phyloP scores from a whole-genome alignment of 2,888 invertebrate genomes.

The Drosophila seclusa region DNA sequence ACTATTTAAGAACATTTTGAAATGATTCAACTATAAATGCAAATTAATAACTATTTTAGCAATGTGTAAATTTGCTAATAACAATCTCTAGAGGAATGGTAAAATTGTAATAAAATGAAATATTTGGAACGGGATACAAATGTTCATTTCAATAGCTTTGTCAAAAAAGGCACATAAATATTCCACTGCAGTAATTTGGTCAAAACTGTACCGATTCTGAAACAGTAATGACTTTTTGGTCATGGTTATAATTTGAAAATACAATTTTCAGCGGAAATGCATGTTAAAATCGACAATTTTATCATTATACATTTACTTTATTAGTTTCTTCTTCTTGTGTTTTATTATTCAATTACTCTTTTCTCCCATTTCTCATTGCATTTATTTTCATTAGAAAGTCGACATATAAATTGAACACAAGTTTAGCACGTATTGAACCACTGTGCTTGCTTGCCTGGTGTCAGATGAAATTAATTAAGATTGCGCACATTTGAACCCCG shows the following conservation, averaged over 20 bases:
- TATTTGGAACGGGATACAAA: not conserved
- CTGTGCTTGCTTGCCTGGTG: constrained; percentile 39
- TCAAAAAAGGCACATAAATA: not conserved
- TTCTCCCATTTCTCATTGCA: not conserved
- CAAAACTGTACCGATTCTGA: not conserved
- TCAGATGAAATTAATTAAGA: constrained; percentile 66
- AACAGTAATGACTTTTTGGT: not conserved
- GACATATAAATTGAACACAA: not conserved
- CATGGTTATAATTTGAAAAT: not conserved
- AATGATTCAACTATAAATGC: not conserved
- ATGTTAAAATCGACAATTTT: not conserved
- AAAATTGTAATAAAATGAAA: not conserved
- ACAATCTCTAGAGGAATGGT: not conserved
- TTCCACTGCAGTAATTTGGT: not conserved
- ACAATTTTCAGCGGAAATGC: not conserved
- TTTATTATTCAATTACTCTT: not conserved
- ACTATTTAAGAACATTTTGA: not conserved
- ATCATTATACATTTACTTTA: not conserved
- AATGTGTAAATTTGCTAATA: not conserved
- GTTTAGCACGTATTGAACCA: constrained; percentile 12
- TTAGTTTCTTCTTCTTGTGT: not conserved
- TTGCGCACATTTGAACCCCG: constrained; percentile 37
- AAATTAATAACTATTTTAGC: not conserved
- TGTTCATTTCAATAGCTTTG: not conserved
- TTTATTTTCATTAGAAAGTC: constrained; percentile 1